Evolutionary conservation across 2,797 vertebrate species (phyloP), one percentile per base, ranked within the genome.

Genomic region (Odontamblyopus lacepedii): DNA sequence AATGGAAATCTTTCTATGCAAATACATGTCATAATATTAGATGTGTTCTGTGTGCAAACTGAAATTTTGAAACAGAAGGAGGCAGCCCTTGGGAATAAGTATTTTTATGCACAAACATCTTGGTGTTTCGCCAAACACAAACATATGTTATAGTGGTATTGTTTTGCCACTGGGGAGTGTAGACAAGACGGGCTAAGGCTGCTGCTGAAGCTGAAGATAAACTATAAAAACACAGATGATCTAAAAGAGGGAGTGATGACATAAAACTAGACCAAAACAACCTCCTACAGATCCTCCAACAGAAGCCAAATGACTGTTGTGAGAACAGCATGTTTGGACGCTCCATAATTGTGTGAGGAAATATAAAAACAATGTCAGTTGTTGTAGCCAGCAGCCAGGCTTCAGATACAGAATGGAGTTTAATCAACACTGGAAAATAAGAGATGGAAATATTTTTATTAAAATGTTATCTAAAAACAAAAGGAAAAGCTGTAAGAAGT

Each of bases 61-160:
- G 23, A 18, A 53, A 18, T 53, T 16, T 53, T 18, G 18, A 53
- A 48, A 13, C 23, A 27, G n/a, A 57, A 23, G 23, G 55, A 26
- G 6, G 53, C n/a, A 8, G 53, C n/a, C 6, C 19, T 23, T 23
- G 6, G 19, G 53, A 23, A 55, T 8, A 26, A 19, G 19, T 53
- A n/a, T 78, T 77, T 71, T 68, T 57, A 56, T 30, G 8, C 13
- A 48, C 13, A 48, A 48, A 44, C 64, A 70, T 69, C 70, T 41
- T 74, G 74, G 60, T 79, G 86, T 64, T 23, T 57, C 16, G 69
- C 69, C 61, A 41, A 50, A 72, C 32, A 78, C 76, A 86, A 78
- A 80, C 84, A 86, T 62, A 73, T 79, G 79, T 78, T 76, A 61
- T 13, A 6, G 56, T 41, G 81, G 89, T 88, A 86, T 68, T 74